Evolutionary conservation across 2,113 vertebrate species (phyloP).

Genomic region (Prunella himalayana): DNA sequence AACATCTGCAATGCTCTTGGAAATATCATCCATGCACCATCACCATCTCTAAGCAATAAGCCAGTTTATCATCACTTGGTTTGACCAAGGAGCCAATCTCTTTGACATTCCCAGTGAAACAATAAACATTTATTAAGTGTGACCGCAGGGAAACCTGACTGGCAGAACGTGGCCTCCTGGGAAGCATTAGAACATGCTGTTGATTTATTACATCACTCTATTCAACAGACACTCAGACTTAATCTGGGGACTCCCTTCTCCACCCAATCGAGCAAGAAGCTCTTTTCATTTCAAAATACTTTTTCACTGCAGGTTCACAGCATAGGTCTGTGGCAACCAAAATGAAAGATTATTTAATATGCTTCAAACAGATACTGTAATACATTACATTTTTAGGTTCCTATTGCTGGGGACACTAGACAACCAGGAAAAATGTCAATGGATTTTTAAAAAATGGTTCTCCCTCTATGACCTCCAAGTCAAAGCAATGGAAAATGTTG

Average conservation of each 20-base stretch:
- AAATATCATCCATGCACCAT: background rate
- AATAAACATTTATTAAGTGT: background rate
- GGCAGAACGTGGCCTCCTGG: background rate
- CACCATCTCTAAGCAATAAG: background rate
- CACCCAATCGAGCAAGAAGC: background rate
- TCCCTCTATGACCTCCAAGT: background rate
- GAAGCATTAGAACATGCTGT: background rate
- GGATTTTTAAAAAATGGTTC: background rate
- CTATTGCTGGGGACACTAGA: background rate
- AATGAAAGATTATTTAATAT: background rate
- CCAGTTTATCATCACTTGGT: background rate
- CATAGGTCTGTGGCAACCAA: background rate
- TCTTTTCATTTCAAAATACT: background rate
- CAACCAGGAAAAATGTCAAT: background rate
- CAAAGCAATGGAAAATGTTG: background rate
- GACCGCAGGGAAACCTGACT: background rate
- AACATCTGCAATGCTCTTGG: background rate
- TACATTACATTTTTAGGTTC: background rate
- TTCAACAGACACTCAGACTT: background rate
- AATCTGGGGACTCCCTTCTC: background rate
- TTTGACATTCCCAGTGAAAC: background rate
- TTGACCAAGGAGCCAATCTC: background rate
- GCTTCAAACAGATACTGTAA: background rate
- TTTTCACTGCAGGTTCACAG: background rate
- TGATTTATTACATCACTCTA: background rate